Evolutionary conservation across 1,140 invertebrate genomes (phyloP).

Genomic region (Drosophila burlai): DNA sequence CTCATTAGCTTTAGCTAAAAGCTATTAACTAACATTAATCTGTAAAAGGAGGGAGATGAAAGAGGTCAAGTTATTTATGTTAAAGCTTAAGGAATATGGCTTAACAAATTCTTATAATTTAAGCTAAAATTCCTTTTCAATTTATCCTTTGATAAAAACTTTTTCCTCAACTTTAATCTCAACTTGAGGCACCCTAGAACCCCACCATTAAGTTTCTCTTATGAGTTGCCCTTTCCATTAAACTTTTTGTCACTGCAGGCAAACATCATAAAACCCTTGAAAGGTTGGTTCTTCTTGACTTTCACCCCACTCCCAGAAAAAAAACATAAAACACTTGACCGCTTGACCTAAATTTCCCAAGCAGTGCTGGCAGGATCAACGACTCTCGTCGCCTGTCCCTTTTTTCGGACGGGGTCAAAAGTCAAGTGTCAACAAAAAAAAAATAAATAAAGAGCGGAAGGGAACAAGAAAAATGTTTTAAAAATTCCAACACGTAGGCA

Average conservation of each 20-base stretch:
- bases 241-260: slow-evolving; percentile 55
- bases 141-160: background rate
- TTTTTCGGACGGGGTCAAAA: slow-evolving; percentile 47
- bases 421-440: slow-evolving; percentile 69
- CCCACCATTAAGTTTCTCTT: background rate
- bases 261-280: slow-evolving; percentile 64
- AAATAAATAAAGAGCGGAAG: slow-evolving; percentile 21
- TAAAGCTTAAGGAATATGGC: too few relatives aligned
- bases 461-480: slow-evolving; percentile 73
- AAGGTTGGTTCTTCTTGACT: slow-evolving; percentile 23
- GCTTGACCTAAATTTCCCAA: slow-evolving; percentile 74
- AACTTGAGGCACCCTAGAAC: too few relatives aligned
- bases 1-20: background rate
- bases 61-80: background rate
- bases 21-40: background rate
- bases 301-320: background rate
- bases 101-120: background rate
- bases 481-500: slow-evolving; percentile 80
- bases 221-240: slow-evolving; percentile 4
- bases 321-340: slow-evolving; percentile 73
- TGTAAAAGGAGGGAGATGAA: background rate
- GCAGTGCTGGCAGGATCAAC: slow-evolving; percentile 54
- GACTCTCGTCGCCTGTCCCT: slow-evolving; percentile 46
- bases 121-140: background rate
- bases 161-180: slow-evolving; percentile 17